Evolutionary conservation across 2,888 invertebrate species (phyloP), one percentile per base, ranked within the genome.

Genomic region (Scaptomyza parva): DNA sequence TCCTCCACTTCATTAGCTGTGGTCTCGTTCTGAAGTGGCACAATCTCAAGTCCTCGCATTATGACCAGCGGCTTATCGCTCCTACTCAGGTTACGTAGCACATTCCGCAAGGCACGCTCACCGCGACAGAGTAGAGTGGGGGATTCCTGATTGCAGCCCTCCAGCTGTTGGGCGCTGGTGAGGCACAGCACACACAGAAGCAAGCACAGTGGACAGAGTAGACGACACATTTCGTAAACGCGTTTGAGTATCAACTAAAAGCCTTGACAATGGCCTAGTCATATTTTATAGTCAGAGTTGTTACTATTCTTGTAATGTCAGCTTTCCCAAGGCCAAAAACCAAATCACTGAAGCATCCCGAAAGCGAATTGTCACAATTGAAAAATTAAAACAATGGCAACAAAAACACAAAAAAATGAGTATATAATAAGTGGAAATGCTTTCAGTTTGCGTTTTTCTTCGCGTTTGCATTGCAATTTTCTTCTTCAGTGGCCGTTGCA

Each of bases 21-120:
- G 0, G 62, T 45, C 94, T 80, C 84, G 40, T 66, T 66, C 20
- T 37, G 39, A 57, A 74, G 40, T 8, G 88, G 86, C 5, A 91
- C 89, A 66, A 92, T 90, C 78, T 92, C 91, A 11, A 92, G 66
- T 33, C 92, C 92, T 17, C 89, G 90, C 53, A 91, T 73, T 35
- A 92, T 79, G 2, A 90, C 86, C 60, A 91, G 37, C 4, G 91
- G 90, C 41, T 86, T 81, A 6, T 86, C 81, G 9, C 72, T 83
- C 40, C 78, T 86, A 66, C 93, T 93, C 37, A 94, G 82, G 73
- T 94, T 93, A 55, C 93, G 92, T 43, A 94, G 91, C 28, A 93
- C 92, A 71, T 91, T 92, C 18, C 92, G 90, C 44, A 93, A 88
- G 39, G 93, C 92, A 43, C 92, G 92, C 44, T 93, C 91, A 11